Evolutionary conservation across 2,888 invertebrate genomes (phyloP).

Genomic region (Pediacus dermestoides): DNA sequence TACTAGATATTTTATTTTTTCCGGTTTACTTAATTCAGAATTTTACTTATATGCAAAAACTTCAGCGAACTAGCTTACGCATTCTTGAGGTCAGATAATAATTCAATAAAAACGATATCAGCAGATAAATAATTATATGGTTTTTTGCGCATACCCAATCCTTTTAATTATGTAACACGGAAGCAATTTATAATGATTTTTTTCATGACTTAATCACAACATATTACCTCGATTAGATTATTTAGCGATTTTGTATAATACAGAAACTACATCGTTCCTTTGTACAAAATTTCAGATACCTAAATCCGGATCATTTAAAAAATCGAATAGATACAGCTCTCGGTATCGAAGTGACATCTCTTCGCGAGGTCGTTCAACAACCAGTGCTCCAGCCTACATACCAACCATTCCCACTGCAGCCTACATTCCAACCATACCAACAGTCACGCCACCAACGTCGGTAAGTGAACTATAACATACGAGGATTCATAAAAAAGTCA

Average conservation of each 20-base stretch:
- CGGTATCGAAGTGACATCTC: slow-evolving; percentile 53
- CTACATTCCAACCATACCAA: slow-evolving; percentile 62
- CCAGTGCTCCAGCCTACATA: slow-evolving; percentile 59
- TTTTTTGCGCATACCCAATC: no score
- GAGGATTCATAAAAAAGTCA: slow-evolving; percentile 8
- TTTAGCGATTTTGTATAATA: neutral
- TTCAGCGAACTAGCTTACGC: no score
- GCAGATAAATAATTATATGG: no score
- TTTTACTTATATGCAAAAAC: no score
- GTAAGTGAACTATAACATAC: slow-evolving; percentile 29
- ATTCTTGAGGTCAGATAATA: no score
- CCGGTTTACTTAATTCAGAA: no score
- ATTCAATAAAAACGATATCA: no score
- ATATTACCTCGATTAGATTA: no score
- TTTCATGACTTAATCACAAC: no score
- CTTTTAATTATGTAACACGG: no score
- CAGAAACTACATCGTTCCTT: neutral
- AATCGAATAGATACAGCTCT: slow-evolving; percentile 53
- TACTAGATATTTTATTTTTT: no score
- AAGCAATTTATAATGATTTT: no score
- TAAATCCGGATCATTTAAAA: slow-evolving; percentile 3
- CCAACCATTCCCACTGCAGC: slow-evolving; percentile 59
- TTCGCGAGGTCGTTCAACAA: slow-evolving; percentile 42
- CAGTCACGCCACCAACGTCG: slow-evolving; percentile 32
- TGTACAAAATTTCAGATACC: slow-evolving; percentile 2